Base-by-base conservation (phyloP, 1,140 invertebrate genomes). In the Grapholita molesta region DNA sequence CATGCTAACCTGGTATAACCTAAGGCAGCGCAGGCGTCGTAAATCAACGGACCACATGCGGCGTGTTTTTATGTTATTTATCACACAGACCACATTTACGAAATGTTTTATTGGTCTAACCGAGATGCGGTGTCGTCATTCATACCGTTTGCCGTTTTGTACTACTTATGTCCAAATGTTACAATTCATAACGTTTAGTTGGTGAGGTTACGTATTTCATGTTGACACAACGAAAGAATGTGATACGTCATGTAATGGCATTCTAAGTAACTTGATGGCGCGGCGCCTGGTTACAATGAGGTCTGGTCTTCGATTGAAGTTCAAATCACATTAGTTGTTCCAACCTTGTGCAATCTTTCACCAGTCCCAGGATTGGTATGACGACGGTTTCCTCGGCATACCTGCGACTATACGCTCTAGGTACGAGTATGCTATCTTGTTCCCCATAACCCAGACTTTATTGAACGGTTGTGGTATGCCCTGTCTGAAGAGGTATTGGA, bases 61-160 rank as follows among this genome's bases (percentile, higher is more conserved):
- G 55, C 55, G 55, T 23, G 24, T 61, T 61, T 61, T 61, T 55
- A 55, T 30, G 25, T 61, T 61, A 61, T 61, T 61, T 61, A 61
- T 61, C 24, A 61, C 25, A 30, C 24, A n/a, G 38, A 35, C 42
- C 15, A 18, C 53, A 57, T 61, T 61, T 61, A 61, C 55, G 55
- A 61, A 61, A 61, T 61, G 55, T 61, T 61, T 61, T 61, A 61
- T 61, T 28, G 53, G 53, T 28, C 55, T 61, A 30, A 28, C 53
- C 53, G 24, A 57, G 24, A 55, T 55, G 55, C 55, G 32, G 25
- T 61, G 55, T 61, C 55, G n/a, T 61, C 55, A 28, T 61, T 25
- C 23, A 24, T 28, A n/a, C n/a, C n/a, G n/a, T n/a, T 18, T n/a
- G 25, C 6, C 8, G 55, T 8, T 30, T 61, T 25, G 55, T 28